phyloP scores from a whole-genome alignment of 1,140 invertebrate species.

The Laupala kohalensis region DNA sequence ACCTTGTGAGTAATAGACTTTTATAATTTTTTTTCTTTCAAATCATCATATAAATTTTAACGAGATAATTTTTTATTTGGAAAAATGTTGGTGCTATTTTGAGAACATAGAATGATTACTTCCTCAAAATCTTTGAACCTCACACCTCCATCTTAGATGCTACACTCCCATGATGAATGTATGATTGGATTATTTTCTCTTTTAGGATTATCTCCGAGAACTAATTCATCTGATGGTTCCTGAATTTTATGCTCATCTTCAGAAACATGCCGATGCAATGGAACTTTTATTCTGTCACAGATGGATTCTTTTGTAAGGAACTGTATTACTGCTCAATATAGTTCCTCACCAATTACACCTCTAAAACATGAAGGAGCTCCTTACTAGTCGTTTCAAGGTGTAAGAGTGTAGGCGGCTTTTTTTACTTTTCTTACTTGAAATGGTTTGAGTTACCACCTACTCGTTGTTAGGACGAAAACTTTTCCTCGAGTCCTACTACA shows the following conservation, averaged over 20 bases:
- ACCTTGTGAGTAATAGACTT: conserved; percentile 45
- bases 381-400: too few relatives aligned
- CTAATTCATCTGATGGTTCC: conserved; percentile 76
- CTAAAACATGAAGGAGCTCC: not conserved
- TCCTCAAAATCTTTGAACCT: too few relatives aligned
- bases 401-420: not conserved
- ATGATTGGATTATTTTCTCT: conserved; percentile 7
- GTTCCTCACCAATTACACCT: not conserved
- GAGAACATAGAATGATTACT: too few relatives aligned
- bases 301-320: conserved; percentile 76
- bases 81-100: too few relatives aligned
- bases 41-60: not conserved
- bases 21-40: too few relatives aligned
- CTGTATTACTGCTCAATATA: not conserved
- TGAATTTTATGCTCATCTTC: conserved; percentile 71
- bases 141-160: too few relatives aligned
- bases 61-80: conserved; percentile 3
- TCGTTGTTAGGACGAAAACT: too few relatives aligned
- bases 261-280: conserved; percentile 68
- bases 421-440: not conserved
- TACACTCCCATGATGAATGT: too few relatives aligned
- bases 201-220: conserved; percentile 66
- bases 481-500: too few relatives aligned
- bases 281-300: conserved; percentile 83
- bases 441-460: too few relatives aligned